These are phyloP conservation scores for Eufriesea mexicana DNA, from an alignment of 1,140 invertebrate genomes.

Conservation along the genomic window DNA sequence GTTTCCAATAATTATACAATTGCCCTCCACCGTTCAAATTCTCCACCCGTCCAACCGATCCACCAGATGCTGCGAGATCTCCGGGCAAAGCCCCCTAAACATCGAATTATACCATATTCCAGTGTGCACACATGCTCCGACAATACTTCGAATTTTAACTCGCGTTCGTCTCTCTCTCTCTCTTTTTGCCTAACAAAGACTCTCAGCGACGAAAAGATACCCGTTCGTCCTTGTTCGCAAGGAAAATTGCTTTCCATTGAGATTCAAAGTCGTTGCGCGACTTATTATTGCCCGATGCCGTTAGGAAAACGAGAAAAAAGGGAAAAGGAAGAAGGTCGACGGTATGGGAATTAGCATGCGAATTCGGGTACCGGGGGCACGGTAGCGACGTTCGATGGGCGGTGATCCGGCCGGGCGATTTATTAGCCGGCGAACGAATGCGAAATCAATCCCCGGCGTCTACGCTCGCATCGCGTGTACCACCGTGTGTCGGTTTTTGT, in stretches of 20 bases:
- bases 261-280: conserved; percentile 43
- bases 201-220: neutral
- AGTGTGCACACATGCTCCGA: too few species aligned
- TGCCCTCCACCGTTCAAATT: too few species aligned
- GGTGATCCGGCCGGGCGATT: conserved; percentile 31
- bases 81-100: neutral
- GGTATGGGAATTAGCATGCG: conserved; percentile 31
- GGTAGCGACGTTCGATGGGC: conserved; percentile 14
- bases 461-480: neutral
- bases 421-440: conserved; percentile 26
- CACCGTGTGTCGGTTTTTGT: neutral
- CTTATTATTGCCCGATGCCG: conserved; percentile 16
- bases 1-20: too few species aligned
- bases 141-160: conserved; percentile 22
- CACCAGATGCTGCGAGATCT: neutral
- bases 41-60: too few species aligned
- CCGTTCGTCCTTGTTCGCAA: neutral
- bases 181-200: neutral
- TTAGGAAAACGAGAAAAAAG: too few species aligned
- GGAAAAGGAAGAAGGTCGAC: neutral
- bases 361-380: neutral
- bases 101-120: neutral
- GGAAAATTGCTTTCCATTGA: conserved; percentile 47
- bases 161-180: conserved; percentile 23
- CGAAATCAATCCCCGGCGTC: conserved; percentile 20